These are phyloP conservation scores for Syngnathus acus DNA, from an alignment of 2,797 vertebrate genomes.

Conservation along the genomic window DNA sequence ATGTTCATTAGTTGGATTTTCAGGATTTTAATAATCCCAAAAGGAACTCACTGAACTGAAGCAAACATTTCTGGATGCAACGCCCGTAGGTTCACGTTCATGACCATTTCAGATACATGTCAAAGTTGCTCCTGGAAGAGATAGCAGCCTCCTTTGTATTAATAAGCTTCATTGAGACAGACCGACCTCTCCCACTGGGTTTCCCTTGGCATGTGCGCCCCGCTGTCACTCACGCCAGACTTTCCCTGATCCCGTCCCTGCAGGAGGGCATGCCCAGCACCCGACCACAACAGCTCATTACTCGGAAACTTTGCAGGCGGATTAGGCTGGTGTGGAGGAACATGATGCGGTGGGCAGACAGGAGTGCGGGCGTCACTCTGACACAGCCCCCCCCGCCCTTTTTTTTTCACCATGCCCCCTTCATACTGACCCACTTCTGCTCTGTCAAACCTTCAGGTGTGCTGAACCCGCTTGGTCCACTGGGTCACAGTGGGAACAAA, in stretches of 20 bases:
- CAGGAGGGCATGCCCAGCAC: conserved; percentile 47
- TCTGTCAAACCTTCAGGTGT: conserved; percentile 56
- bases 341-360: conserved; percentile 48
- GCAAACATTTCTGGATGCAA: neutral
- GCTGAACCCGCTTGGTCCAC: conserved; percentile 47
- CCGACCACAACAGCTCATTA: conserved; percentile 68
- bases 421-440: conserved; percentile 60
- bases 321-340: conserved; percentile 52
- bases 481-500: conserved; percentile 57
- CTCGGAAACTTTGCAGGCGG: conserved; percentile 50
- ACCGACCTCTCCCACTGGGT: conserved; percentile 50
- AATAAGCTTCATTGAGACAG: conserved; percentile 65
- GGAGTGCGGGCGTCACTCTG: conserved; percentile 44
- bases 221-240: conserved; percentile 60
- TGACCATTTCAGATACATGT: conserved; percentile 5
- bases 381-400: conserved; percentile 42
- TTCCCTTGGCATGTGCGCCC: conserved; percentile 57
- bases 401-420: conserved; percentile 31
- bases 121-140: conserved; percentile 14
- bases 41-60: neutral
- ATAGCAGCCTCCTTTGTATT: conserved; percentile 43
- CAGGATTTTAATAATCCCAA: neutral
- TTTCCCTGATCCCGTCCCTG: conserved; percentile 56
- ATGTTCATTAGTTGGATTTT: conserved; percentile 17
- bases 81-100: conserved; percentile 1